A percentile compares a stretch with the other conserved stretches of the same genome.
These are phyloP conservation scores for Sebastes jordani DNA, from an alignment of 2,797 vertebrate genomes.

Conservation along the genomic window DNA sequence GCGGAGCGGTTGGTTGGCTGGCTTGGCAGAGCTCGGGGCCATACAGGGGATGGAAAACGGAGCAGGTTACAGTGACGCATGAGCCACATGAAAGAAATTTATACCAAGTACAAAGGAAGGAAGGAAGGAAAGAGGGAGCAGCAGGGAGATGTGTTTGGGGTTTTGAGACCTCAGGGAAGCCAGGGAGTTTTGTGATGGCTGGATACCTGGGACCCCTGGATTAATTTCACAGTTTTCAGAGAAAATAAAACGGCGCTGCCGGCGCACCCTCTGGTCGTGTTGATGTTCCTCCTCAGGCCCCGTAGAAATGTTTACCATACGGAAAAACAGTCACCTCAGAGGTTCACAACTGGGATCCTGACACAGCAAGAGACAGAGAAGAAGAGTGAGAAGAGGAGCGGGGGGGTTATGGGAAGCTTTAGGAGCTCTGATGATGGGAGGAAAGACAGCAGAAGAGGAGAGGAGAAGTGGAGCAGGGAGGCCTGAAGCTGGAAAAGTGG, in stretches of 20 bases:
- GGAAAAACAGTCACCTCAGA: slow-evolving; percentile 80
- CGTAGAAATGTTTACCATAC: slow-evolving; percentile 73
- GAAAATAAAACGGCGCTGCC: slow-evolving; percentile 63
- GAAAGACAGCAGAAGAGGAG: slow-evolving; percentile 15
- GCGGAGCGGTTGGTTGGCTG: slow-evolving; percentile 16
- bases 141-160: slow-evolving; percentile 46
- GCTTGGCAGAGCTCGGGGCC: slow-evolving; percentile 56
- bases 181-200: slow-evolving; percentile 60
- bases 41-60: slow-evolving; percentile 49
- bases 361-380: slow-evolving; percentile 63
- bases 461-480: slow-evolving; percentile 48
- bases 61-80: slow-evolving; percentile 61
- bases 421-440: slow-evolving; percentile 37
- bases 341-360: slow-evolving; percentile 88
- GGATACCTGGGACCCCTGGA: slow-evolving; percentile 77
- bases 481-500: slow-evolving; percentile 55
- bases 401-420: slow-evolving; percentile 15
- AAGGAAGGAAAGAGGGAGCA: slow-evolving; percentile 26
- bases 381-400: slow-evolving; percentile 27
- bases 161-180: slow-evolving; percentile 65
- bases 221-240: slow-evolving; percentile 78
- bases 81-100: slow-evolving; percentile 62
- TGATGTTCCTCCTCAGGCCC: slow-evolving; percentile 67
- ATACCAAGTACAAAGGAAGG: slow-evolving; percentile 41
- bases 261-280: slow-evolving; percentile 64